A percentile compares a stretch with the other conserved stretches of the same genome.
Conservation (phyloP, 2,797 vertebrate genomes). For the Coluber constrictor region DNA sequence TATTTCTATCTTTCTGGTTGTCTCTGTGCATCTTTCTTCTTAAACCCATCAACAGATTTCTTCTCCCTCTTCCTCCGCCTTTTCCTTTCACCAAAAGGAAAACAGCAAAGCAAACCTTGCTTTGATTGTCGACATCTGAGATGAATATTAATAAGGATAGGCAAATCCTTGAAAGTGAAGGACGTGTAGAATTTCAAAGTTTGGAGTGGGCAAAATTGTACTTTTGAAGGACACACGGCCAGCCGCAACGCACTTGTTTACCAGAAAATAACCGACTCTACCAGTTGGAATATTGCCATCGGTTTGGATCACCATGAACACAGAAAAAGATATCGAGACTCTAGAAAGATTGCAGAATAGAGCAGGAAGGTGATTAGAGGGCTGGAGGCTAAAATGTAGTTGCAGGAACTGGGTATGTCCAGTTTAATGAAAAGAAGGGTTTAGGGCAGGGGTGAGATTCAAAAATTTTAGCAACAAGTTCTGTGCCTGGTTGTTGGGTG, state of each 20-base stretch:
- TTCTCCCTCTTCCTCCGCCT: background rate
- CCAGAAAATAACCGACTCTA: background rate
- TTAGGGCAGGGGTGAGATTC: too few relatives aligned
- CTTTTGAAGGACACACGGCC: background rate
- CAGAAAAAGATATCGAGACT: background rate
- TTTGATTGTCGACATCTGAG: background rate
- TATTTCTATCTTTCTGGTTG: background rate
- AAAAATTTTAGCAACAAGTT: too few relatives aligned
- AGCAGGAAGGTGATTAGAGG: background rate
- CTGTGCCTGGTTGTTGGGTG: too few relatives aligned
- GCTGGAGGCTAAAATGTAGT: background rate
- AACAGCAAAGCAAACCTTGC: background rate
- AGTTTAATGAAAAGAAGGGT: background rate
- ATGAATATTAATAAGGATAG: background rate
- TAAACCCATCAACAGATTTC: background rate
- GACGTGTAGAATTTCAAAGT: background rate
- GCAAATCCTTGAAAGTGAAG: background rate
- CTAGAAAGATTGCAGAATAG: background rate
- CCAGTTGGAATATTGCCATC: background rate
- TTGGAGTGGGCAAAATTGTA: background rate
- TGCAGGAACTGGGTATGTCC: background rate
- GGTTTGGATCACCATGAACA: background rate
- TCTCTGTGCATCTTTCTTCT: background rate
- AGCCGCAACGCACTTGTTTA: background rate
- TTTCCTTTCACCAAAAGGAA: background rate